These are phyloP conservation scores for Atrichornis clamosus DNA, from an alignment of 2,113 vertebrate genomes.

Conservation along the genomic window DNA sequence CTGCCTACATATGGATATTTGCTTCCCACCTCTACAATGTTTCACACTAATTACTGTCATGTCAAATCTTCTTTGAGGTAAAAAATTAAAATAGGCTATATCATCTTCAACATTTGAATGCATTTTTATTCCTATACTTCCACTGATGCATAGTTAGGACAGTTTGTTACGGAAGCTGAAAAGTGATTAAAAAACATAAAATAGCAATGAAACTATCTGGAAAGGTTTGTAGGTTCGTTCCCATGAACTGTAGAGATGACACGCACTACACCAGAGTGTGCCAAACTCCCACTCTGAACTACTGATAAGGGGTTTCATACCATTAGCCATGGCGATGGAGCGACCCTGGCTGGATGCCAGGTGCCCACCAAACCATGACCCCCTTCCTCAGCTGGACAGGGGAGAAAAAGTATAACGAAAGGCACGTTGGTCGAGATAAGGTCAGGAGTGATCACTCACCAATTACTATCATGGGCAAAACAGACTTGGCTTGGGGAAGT, in stretches of 20 bases:
- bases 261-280: fast-evolving
- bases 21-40: neutral
- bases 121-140: neutral
- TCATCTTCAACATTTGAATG: neutral
- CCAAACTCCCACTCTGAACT: neutral
- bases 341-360: neutral
- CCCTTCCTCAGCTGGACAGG: neutral
- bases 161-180: neutral
- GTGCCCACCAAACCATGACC: neutral
- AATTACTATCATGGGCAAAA: neutral
- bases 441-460: neutral
- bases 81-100: neutral
- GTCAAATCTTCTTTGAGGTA: neutral
- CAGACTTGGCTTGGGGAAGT: neutral
- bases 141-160: neutral
- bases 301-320: neutral
- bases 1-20: neutral
- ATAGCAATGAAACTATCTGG: neutral
- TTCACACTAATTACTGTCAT: neutral
- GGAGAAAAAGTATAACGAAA: neutral
- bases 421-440: fast-evolving
- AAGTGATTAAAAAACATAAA: neutral
- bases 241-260: neutral
- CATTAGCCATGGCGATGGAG: neutral
- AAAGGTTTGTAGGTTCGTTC: neutral